Conservation (phyloP, 2,113 vertebrate genomes). For the Dendropsophus ebraccatus region DNA sequence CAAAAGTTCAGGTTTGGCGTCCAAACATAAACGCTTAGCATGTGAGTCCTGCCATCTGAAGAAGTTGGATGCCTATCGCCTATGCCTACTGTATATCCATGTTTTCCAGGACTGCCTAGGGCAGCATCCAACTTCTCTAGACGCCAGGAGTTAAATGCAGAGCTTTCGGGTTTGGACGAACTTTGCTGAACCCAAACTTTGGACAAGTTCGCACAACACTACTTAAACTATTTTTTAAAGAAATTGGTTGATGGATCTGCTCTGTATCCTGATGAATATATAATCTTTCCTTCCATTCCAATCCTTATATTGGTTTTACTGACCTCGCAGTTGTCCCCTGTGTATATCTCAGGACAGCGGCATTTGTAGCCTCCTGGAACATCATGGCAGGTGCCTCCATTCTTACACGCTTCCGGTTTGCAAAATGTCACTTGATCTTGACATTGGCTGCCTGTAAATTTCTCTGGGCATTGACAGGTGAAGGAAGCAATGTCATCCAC, state of each 20-base stretch:
- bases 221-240: no score
- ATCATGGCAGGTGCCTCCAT: constrained; percentile 67
- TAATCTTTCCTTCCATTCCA: background rate
- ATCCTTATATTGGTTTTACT: constrained; percentile 31
- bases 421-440: constrained; percentile 49
- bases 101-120: no score
- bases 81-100: no score
- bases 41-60: no score
- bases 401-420: constrained; percentile 64
- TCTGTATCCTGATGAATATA: background rate
- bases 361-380: constrained; percentile 64
- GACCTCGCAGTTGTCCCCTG: constrained; percentile 68
- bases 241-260: background rate
- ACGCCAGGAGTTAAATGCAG: no score
- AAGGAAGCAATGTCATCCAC: constrained; percentile 53
- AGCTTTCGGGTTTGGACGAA: no score
- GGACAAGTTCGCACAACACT: no score
- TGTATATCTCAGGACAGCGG: constrained; percentile 66
- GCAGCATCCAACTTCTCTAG: no score
- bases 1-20: background rate
- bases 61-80: no score
- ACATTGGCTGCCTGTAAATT: constrained; percentile 49
- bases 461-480: constrained; percentile 52
- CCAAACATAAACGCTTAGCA: no score
- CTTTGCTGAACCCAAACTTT: no score